Evolutionary conservation across 2,797 vertebrate species (phyloP).

Genomic region (Poliocrania exsul): DNA sequence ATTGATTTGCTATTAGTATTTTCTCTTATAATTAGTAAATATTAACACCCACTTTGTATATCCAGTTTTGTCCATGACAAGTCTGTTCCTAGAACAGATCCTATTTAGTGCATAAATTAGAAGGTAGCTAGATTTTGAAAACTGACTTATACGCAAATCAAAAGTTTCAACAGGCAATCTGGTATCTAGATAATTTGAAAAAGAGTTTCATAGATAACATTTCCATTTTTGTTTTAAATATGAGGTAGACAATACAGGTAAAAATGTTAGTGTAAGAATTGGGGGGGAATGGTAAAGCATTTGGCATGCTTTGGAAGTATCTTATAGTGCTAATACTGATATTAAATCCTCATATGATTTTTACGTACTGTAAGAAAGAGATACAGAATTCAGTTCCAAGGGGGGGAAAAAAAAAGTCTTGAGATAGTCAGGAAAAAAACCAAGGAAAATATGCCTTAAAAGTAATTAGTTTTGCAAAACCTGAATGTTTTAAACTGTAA

Average conservation of each 20-base stretch:
- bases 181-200: neutral
- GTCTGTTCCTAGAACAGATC: neutral
- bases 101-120: neutral
- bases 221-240: neutral
- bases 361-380: neutral
- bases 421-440: neutral
- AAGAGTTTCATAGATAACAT: neutral
- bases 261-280: neutral
- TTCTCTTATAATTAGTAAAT: neutral
- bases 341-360: neutral
- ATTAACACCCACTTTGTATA: neutral
- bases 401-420: neutral
- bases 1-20: neutral
- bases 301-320: neutral
- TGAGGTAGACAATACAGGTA: neutral
- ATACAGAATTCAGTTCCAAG: neutral
- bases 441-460: neutral
- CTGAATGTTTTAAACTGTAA: neutral
- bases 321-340: neutral
- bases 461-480: conserved; percentile 4
- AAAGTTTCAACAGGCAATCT: neutral
- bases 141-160: neutral
- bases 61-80: neutral
- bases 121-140: neutral
- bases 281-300: rapidly evolving